These are phyloP conservation scores for Cephus spinipes DNA, from an alignment of 2,888 invertebrate genomes.

Conservation along the genomic window DNA sequence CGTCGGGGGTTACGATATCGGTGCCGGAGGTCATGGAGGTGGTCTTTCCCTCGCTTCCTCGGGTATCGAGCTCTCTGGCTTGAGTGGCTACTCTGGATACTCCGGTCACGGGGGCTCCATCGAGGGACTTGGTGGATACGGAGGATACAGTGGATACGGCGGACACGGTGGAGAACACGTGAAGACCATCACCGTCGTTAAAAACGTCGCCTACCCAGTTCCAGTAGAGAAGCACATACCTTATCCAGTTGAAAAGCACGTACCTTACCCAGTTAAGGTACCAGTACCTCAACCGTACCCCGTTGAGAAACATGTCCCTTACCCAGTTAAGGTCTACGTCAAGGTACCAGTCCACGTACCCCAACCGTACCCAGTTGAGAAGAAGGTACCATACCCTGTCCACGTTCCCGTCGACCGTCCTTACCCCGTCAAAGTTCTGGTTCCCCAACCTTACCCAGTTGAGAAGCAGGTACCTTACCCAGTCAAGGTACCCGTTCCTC, in stretches of 20 bases:
- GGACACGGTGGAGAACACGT: conserved; percentile 67
- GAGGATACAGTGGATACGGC: conserved; percentile 41
- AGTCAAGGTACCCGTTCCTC: conserved; percentile 77
- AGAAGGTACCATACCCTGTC: conserved; percentile 78
- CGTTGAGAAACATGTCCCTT: conserved; percentile 76
- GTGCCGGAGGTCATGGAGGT: conserved; percentile 69
- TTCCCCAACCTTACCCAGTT: conserved; percentile 84
- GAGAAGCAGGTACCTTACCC: conserved; percentile 81
- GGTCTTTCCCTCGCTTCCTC: conserved; percentile 15
- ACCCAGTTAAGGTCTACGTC: conserved; percentile 82
- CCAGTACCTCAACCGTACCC: conserved; percentile 79
- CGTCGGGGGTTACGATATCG: conserved; percentile 79
- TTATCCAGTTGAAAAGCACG: conserved; percentile 78
- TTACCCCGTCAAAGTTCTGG: conserved; percentile 82
- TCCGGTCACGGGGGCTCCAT: conserved; percentile 66
- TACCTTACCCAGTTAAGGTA: conserved; percentile 72
- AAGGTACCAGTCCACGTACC: conserved; percentile 84
- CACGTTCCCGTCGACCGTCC: conserved; percentile 81
- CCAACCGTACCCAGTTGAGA: conserved; percentile 83
- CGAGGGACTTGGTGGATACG: conserved; percentile 25
- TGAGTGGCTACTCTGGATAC: conserved; percentile 13
- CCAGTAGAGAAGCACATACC: conserved; percentile 62
- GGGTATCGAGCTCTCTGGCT: background rate
- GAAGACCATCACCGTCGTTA: conserved; percentile 75
- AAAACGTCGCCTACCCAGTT: conserved; percentile 70